Conservation (phyloP, 2,888 invertebrate genomes). For the Acanthopleura granulata region DNA sequence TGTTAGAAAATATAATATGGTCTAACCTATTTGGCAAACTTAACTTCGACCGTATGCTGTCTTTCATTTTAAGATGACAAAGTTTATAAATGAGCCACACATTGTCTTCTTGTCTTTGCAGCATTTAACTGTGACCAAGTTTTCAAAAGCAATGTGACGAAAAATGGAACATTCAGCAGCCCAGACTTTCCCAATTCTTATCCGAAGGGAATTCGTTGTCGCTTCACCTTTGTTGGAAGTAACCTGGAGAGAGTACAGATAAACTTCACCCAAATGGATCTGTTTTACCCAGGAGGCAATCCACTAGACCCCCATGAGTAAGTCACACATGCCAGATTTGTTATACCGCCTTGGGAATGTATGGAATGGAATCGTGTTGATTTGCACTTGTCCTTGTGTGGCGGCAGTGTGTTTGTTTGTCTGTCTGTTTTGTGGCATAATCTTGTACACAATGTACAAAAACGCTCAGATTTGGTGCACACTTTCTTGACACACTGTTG, state of each 20-base stretch:
- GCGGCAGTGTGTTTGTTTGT: too few relatives aligned
- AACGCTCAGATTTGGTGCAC: too few relatives aligned
- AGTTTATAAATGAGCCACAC: background rate
- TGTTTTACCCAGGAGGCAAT: conserved; percentile 52
- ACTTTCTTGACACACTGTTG: too few relatives aligned
- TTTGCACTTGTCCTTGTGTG: too few relatives aligned
- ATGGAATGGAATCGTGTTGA: too few relatives aligned
- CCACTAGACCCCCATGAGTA: conserved; percentile 53
- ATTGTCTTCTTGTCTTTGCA: conserved; percentile 38
- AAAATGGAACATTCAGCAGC: conserved; percentile 80
- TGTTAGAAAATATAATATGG: too few relatives aligned
- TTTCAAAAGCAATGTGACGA: conserved; percentile 41
- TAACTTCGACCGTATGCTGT: too few relatives aligned
- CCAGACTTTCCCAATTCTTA: conserved; percentile 87
- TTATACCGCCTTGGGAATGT: too few relatives aligned
- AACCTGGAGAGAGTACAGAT: conserved; percentile 85
- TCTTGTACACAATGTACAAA: too few relatives aligned
- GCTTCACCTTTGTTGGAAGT: conserved; percentile 84
- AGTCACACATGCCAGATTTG: conserved; percentile 30
- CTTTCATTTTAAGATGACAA: too few relatives aligned
- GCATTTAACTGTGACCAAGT: conserved; percentile 49
- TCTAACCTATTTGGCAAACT: too few relatives aligned
- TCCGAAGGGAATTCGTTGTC: conserved; percentile 80
- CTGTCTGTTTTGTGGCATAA: too few relatives aligned
- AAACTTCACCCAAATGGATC: conserved; percentile 73